These are phyloP conservation scores for Macropus fuliginosus DNA, from an alignment of 2,797 vertebrate species.

Conservation along the genomic window DNA sequence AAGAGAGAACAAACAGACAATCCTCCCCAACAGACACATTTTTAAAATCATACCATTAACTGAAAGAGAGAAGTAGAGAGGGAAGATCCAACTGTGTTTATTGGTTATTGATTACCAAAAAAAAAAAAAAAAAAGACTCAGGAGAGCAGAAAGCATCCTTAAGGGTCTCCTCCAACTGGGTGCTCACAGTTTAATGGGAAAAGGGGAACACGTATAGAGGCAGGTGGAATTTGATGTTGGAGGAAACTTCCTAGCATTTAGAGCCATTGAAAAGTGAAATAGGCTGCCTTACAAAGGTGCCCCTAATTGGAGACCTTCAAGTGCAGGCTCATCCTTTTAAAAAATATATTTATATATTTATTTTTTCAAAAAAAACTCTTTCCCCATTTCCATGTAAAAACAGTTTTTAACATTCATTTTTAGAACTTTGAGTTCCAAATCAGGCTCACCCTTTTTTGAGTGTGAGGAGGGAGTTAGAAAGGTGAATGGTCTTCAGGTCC, in stretches of 20 bases:
- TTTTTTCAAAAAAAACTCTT: no score
- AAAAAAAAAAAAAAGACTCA: background rate
- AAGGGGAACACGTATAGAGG: background rate
- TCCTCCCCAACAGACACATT: background rate
- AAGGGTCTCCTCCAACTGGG: background rate
- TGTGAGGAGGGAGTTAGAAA: rapidly evolving
- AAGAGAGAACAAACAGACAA: background rate
- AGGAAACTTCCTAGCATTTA: background rate
- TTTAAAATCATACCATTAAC: background rate
- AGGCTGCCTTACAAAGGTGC: background rate
- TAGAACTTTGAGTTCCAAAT: no score
- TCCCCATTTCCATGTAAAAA: no score
- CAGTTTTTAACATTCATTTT: no score
- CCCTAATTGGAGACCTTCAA: background rate
- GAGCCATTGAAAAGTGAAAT: rapidly evolving
- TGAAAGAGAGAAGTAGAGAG: background rate
- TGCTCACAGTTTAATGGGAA: background rate
- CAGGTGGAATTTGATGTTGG: background rate
- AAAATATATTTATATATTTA: no score
- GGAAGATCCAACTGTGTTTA: background rate
- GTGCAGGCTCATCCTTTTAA: background rate
- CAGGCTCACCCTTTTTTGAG: background rate
- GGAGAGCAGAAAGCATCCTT: background rate
- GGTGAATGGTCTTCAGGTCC: background rate
- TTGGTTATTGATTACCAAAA: background rate